Evolutionary conservation across 2,113 vertebrate genomes (phyloP), one percentile per base, ranked within the genome.

Genomic region (Carassius gibelio): DNA sequence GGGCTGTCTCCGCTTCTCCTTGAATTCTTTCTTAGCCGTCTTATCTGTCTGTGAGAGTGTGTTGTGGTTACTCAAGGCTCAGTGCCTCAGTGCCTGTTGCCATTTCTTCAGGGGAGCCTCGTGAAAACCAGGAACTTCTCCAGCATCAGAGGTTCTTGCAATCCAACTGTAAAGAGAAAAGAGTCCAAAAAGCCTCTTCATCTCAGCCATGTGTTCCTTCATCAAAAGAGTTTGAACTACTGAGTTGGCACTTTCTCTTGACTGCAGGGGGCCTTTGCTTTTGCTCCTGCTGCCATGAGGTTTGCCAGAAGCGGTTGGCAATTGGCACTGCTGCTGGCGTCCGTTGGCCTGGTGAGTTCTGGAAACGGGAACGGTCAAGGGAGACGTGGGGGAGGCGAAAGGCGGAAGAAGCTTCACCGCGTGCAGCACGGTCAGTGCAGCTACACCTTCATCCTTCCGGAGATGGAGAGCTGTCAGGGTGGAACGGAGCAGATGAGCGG

Each of bases 361-460:
- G 17, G 90, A 82, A 61, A 48, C 19, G 81, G 81, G 64, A 83
- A 42, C 50, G 88, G 76, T 1, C 48, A 90, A 62, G 85, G 88
- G 45, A 86, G 90, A 4, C 83, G 89, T 76, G 90, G 90, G 88
- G 92, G 90, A 0, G 83, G 80, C 0, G 95, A 96, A 26, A 92
- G 90, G 72, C 92, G 83, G 8, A 92, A 91, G 66, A 92, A 92
- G 38, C 76, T 89, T 1, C 95, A 96, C 66, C 94, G 94, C 0
- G 91, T 96, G 68, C 96, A 96, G 88, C 94, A 95, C 0, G 96
- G 96, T 0, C 95, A 91, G 78, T 98, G 97, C 91, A 97, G 94
- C 89, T 98, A 98, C 93, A 97, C 96, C 90, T 97, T 98, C 62
- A 89, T 97, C 88, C 92, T 98, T 80, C 96, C 97, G 0, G 95